Evolutionary conservation across 2,113 vertebrate genomes (phyloP).

Genomic region (Nothocercus nigrocapillus): DNA sequence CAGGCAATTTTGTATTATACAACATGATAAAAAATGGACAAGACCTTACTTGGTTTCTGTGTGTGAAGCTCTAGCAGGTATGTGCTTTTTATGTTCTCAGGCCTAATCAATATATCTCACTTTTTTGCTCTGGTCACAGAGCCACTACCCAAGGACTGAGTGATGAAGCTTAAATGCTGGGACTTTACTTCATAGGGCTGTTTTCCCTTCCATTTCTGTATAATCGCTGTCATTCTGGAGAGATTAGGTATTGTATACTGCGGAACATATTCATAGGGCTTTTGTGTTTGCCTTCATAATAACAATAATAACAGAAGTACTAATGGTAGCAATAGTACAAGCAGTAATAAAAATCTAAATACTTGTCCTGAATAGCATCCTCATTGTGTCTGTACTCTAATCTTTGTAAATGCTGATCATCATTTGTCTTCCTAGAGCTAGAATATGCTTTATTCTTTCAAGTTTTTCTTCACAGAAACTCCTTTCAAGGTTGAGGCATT

Average conservation of each 20-base stretch:
- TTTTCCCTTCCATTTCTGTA: constrained; percentile 17
- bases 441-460: constrained; percentile 33
- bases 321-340: constrained; percentile 19
- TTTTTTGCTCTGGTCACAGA: background rate
- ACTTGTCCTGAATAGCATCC: constrained; percentile 11
- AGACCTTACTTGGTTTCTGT: background rate
- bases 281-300: constrained; percentile 45
- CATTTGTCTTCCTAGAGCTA: constrained; percentile 55
- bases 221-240: constrained; percentile 34
- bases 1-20: constrained; percentile 40
- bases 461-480: constrained; percentile 34
- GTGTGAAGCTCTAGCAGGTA: background rate
- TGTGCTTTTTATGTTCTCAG: constrained; percentile 4
- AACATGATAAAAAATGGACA: constrained; percentile 19
- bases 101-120: constrained; percentile 5
- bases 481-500: constrained; percentile 49
- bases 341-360: constrained; percentile 44
- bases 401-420: constrained; percentile 42
- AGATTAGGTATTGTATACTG: constrained; percentile 23
- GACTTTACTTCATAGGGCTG: background rate
- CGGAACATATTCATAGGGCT: constrained; percentile 24
- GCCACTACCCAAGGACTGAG: constrained; percentile 4
- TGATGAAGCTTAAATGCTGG: constrained; percentile 33
- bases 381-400: background rate
- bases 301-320: constrained; percentile 14